A percentile compares a stretch with the other conserved stretches of the same genome.
Evolutionary conservation across 2,113 vertebrate species (phyloP).

Genomic region (Tretioscincus oriximinensis): DNA sequence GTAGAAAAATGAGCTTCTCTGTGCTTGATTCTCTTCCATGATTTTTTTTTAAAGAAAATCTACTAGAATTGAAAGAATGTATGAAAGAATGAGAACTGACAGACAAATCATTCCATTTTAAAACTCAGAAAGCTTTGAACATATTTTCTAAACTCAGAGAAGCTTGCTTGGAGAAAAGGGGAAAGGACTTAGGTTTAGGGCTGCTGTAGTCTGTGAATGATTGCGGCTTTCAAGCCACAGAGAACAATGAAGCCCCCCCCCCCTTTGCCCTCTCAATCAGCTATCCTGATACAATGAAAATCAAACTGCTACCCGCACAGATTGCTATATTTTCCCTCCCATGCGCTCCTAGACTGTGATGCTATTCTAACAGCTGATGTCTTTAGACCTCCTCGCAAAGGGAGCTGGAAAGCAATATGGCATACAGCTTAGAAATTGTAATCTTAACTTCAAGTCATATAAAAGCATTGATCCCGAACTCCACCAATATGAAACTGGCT

Average conservation of each 20-base stretch:
- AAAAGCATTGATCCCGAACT: slow-evolving; percentile 23
- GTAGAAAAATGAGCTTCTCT: not conserved
- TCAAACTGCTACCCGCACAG: not conserved
- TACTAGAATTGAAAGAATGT: not conserved
- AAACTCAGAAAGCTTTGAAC: not conserved
- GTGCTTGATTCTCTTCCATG: not conserved
- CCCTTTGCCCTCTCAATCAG: too few species aligned
- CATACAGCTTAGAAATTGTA: slow-evolving; percentile 10
- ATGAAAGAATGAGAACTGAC: not conserved
- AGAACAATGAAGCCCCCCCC: not conserved
- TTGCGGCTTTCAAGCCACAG: not conserved
- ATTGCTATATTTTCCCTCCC: not conserved
- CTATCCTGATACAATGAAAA: not conserved
- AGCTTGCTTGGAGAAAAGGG: not conserved
- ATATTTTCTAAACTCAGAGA: not conserved
- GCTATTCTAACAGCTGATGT: not conserved
- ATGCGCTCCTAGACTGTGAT: not conserved
- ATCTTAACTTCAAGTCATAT: slow-evolving; percentile 24
- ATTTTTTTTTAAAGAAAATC: not conserved
- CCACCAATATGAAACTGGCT: slow-evolving; percentile 1
- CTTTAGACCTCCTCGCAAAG: not conserved
- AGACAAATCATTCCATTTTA: not conserved
- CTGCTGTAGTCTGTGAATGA: not conserved
- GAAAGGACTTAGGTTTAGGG: not conserved
- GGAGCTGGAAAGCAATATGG: slow-evolving; percentile 1